A percentile compares a stretch with the other conserved stretches of the same genome.
Evolutionary conservation across 2,113 vertebrate genomes (phyloP).

Genomic region (Percopsis transmontana): DNA sequence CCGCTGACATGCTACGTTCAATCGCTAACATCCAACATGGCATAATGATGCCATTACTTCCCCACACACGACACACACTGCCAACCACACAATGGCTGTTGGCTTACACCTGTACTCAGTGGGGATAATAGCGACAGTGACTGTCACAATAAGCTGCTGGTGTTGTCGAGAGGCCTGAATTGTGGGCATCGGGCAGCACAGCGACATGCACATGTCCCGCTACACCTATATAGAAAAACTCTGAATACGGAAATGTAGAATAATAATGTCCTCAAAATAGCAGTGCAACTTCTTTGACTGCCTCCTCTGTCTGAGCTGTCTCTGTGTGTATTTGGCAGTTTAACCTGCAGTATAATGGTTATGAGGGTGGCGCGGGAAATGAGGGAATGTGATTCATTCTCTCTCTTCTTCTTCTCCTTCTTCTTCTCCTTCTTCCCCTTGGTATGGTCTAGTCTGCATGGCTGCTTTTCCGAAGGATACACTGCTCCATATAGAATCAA

Average conservation of each 20-base stretch:
- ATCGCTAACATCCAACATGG: background rate
- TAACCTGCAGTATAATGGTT: constrained; percentile 65
- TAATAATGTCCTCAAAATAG: constrained; percentile 12
- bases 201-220: background rate
- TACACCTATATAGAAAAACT: too few species aligned
- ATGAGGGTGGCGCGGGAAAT: constrained; percentile 60
- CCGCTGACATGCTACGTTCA: background rate
- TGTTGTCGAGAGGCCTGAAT: constrained; percentile 3
- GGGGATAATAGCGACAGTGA: constrained; percentile 10
- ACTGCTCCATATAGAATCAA: constrained; percentile 11
- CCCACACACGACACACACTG: background rate
- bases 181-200: constrained; percentile 24
- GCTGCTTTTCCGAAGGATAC: constrained; percentile 14
- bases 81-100: constrained; percentile 3
- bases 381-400: constrained; percentile 14
- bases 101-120: constrained; percentile 15
- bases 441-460: constrained; percentile 26
- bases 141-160: constrained; percentile 1
- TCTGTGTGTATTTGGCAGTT: constrained; percentile 26
- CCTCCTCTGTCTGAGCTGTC: constrained; percentile 32
- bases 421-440: background rate
- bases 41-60: constrained; percentile 23
- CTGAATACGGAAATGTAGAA: too few species aligned
- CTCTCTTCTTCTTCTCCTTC: too few species aligned
- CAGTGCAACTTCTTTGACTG: constrained; percentile 62